Base-by-base conservation (phyloP, 2,888 invertebrate species). In the Coelogynopora nodosa region DNA sequence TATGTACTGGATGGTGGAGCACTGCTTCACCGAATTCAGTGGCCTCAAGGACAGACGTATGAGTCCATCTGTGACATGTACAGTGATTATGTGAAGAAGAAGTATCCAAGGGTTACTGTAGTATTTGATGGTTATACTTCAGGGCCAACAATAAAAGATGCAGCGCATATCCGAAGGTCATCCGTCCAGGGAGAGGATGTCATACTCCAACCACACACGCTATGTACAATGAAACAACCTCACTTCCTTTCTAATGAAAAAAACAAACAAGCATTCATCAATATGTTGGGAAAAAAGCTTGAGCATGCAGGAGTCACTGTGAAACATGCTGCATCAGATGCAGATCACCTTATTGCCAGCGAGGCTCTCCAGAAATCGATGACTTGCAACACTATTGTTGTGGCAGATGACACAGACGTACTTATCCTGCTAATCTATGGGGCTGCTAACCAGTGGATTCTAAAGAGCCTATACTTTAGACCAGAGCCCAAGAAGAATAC, bases 241-340 rank as follows among this genome's bases (percentile, higher is more conserved):
- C 49, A 49, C 49, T 49, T 49, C 49, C 49, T 49, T 49, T 5
- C 49, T 49, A 49, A 49, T 49, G 49, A 49, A 49, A 49, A 49
- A 49, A 49, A 49, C 5, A 49, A 49, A 49, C 49, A 49, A 49
- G 49, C 49, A 49, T 49, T 49, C 49, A 49, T 49, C 49, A 49
- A 49, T 49, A 49, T 49, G 49, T 49, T 49, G 49, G 49, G 49
- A 49, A 49, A 49, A 49, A 2, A 86, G 2, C 85, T 89, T 0
- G 2, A 67, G 28, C 27, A 86, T 18, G 10, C 31, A 30, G 88
- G 88, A 0, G 82, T 67, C 29, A 28, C 29, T 30, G 82, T 86
- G 5, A 29, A 84, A 0, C 89, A 89, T 86, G 89, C 90, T 10
- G 26, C 31, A 10, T 49, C 49, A 49, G 49, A 49, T 49, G 49